Evolutionary conservation across 92 coral and sea anemone species (phyloP), one percentile per base, ranked within the genome.

Genomic region (Muricea muricata): DNA sequence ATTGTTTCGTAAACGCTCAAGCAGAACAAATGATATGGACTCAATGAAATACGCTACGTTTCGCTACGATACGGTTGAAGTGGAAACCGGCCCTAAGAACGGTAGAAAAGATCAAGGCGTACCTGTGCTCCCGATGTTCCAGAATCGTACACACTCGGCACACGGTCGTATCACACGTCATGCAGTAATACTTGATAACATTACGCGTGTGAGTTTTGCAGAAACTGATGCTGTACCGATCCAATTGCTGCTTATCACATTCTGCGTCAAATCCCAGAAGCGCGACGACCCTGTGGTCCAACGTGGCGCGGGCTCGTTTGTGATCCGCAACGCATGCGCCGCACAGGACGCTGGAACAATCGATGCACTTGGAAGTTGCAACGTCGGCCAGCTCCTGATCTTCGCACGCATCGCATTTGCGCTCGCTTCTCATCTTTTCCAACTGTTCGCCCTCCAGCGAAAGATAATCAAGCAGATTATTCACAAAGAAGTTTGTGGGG

Each of bases 101-200:
- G 42, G 42, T 37, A 37, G 9, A 37, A 37, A 4, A 37, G 4
- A 37, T 9, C 42, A 52, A 32, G 35, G 37, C 39, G 21, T 92
- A 97, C 78, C 90, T 91, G 84, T 97, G 99, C 34, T 97, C 99
- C 7, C 99, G 87, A 57, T 97, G 99, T 61, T 97, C 99, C 17
- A 97, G 82, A 37, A 97, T 97, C 3, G 99, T 97, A 57, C 99
- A 97, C 26, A 97, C 99, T 31, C 99, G 92, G 73, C 99, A 97
- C 11, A 97, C 94, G 17, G 99, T 95, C 85, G 93, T 95, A 56
- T 97, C 99, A 48, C 99, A 97, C 31, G 99, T 94, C 78, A 92
- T 90, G 39, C 99, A 97, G 55, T 92, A 97, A 50, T 97, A 97
- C 89, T 97, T 97, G 98, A 97, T 97, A 81, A 97, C 90, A 56